Conservation (phyloP, 37 sponge, comb jelly and placozoan genomes). For the Ephydatia muelleri region DNA sequence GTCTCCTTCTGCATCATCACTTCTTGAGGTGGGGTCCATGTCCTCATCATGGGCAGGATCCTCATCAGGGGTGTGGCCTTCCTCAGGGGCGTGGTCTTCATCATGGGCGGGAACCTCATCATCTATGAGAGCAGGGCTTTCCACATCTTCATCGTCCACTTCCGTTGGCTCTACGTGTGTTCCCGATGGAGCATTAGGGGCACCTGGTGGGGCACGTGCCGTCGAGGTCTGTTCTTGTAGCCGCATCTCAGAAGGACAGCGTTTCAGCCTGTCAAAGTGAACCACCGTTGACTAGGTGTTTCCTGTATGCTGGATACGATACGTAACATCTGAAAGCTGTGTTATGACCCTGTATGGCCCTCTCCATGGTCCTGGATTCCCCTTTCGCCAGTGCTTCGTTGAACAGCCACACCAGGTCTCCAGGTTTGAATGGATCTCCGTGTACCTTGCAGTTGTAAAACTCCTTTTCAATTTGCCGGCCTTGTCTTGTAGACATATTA, state of each 20-base stretch:
- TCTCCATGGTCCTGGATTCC: not conserved
- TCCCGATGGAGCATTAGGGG: not conserved
- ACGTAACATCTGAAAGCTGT: not conserved
- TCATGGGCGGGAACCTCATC: not conserved
- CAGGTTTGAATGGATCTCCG: conserved; percentile 25
- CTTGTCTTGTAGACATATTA: not conserved
- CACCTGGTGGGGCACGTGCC: not conserved
- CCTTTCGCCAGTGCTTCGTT: not conserved
- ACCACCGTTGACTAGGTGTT: not conserved
- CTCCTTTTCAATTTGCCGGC: conserved; percentile 21
- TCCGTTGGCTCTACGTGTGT: conserved; percentile 1
- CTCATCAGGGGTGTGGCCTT: not conserved
- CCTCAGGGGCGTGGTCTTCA: not conserved
- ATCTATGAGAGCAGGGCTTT: not conserved
- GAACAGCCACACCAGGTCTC: conserved; percentile 24
- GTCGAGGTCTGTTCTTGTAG: not conserved
- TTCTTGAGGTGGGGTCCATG: conserved; percentile 1
- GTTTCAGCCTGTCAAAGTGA: conserved; percentile 1
- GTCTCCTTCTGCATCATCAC: not conserved
- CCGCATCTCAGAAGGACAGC: not conserved
- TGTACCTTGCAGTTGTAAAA: conserved; percentile 34
- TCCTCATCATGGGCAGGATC: not conserved
- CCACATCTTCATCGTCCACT: not conserved
- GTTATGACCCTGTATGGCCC: conserved; percentile 1
- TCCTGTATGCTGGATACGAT: not conserved